Evolutionary conservation across 2,113 vertebrate species (phyloP), one percentile per base, ranked within the genome.

Genomic region (Dicaeum eximium): DNA sequence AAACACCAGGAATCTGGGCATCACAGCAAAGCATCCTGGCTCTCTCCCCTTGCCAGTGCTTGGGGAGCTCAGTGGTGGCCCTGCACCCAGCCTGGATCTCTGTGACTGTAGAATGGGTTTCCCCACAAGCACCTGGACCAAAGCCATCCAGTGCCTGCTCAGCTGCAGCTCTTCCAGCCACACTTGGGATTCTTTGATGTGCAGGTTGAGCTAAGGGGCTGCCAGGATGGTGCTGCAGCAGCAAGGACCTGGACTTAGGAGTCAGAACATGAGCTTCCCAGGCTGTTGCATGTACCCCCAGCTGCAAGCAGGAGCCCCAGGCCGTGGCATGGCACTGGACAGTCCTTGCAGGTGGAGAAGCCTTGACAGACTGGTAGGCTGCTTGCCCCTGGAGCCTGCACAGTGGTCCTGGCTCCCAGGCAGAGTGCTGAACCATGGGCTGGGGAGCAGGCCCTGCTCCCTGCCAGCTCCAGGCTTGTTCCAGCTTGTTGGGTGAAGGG

Each of bases 241-340:
- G 23, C 2, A 2, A 42, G 28, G 18, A 58, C 25, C 31, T 31
- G 51, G 23, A 9, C 18, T n/a, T 19, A 31, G 30, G 44, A 10
- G 54, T 19, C n/a, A 70, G 70, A 40, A 58, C 0, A 0, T 22
- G 48, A 48, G 9, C 6, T 62, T 84, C 33, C 28, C 33, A n/a
- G 28, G 45, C 19, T 75, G 21, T 24, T 5, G 2, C 10, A 28
- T 0, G 0, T 23, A 35, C 12, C 16, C 28, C 4, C 13, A 60
- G 35, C 44, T 82, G 45, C 8, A 3, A 58, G 51, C n/a, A 23
- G n/a, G 33, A 88, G 45, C 27, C 45, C 8, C 1, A 9, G 9
- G 35, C 51, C 2, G 1, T 11, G 2, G 13, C 45, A 4, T 5
- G 33, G 70, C 6, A 10, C 67, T 66, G 38, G 3, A 0, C 28